phyloP scores from a whole-genome alignment of 2,888 invertebrate genomes.

The Eristalinus aeneus region DNA sequence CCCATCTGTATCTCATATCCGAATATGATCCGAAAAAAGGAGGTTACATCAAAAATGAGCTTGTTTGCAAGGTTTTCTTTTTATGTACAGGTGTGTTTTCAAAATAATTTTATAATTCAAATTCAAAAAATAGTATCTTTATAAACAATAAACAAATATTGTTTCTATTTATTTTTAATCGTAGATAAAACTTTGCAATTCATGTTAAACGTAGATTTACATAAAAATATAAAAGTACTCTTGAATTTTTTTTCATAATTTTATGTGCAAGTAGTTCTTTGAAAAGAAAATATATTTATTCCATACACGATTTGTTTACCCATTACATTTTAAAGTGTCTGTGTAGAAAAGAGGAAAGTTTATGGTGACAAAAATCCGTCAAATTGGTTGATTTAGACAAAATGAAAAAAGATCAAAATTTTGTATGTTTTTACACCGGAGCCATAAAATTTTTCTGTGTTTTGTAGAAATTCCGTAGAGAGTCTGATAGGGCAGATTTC shows the following conservation, averaged over 20 bases:
- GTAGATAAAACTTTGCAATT: conserved; percentile 52
- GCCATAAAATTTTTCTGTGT: conserved; percentile 10
- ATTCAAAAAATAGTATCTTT: neutral
- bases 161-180: conserved; percentile 47
- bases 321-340: conserved; percentile 7
- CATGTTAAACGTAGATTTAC: conserved; percentile 57
- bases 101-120: conserved; percentile 66
- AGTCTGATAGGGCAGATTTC: conserved; percentile 52
- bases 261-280: conserved; percentile 32
- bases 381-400: neutral
- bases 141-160: conserved; percentile 7
- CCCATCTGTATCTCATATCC: conserved; percentile 53
- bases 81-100: conserved; percentile 80
- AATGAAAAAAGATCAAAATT: neutral
- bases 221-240: conserved; percentile 39
- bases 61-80: conserved; percentile 80
- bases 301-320: neutral
- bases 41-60: conserved; percentile 78
- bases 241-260: conserved; percentile 22
- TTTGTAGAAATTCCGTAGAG: conserved; percentile 9
- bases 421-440: neutral
- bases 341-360: conserved; percentile 46
- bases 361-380: neutral
- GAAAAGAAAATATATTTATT: neutral
- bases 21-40: conserved; percentile 70